phyloP scores from a whole-genome alignment of 2,888 invertebrate genomes.

The Ditula angustiorana region DNA sequence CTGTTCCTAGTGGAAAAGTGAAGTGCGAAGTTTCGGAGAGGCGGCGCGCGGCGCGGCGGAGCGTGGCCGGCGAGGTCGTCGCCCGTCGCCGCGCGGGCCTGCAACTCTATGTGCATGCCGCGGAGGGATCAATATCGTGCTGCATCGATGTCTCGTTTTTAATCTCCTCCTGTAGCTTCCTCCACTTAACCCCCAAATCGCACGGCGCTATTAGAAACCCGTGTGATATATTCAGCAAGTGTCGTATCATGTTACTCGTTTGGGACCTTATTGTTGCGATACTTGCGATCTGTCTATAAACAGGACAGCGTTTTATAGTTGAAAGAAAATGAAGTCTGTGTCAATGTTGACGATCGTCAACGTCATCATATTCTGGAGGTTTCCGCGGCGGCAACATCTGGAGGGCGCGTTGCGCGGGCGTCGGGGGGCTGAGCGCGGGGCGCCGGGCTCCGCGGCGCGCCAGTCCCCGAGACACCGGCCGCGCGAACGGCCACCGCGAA shows the following conservation, averaged over 20 bases:
- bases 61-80: constrained; percentile 59
- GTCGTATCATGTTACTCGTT: too few species aligned
- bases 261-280: neutral
- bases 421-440: constrained; percentile 64
- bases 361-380: constrained; percentile 60
- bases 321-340: neutral
- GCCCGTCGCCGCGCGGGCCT: constrained; percentile 48
- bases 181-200: neutral
- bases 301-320: neutral
- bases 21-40: constrained; percentile 84
- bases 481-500: constrained; percentile 81
- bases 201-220: neutral
- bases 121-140: constrained; percentile 36
- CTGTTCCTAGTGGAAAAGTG: constrained; percentile 81
- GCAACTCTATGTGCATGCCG: constrained; percentile 29
- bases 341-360: neutral
- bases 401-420: constrained; percentile 71
- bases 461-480: constrained; percentile 85
- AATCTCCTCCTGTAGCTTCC: constrained; percentile 10
- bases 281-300: neutral
- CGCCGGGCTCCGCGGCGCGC: constrained; percentile 72
- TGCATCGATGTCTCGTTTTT: constrained; percentile 17
- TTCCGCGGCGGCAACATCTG: constrained; percentile 67
- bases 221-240: neutral
- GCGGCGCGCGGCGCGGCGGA: constrained; percentile 66